Evolutionary conservation across 2,113 vertebrate species (phyloP), one percentile per base, ranked within the genome.

Genomic region (Lepisosteus osseus): DNA sequence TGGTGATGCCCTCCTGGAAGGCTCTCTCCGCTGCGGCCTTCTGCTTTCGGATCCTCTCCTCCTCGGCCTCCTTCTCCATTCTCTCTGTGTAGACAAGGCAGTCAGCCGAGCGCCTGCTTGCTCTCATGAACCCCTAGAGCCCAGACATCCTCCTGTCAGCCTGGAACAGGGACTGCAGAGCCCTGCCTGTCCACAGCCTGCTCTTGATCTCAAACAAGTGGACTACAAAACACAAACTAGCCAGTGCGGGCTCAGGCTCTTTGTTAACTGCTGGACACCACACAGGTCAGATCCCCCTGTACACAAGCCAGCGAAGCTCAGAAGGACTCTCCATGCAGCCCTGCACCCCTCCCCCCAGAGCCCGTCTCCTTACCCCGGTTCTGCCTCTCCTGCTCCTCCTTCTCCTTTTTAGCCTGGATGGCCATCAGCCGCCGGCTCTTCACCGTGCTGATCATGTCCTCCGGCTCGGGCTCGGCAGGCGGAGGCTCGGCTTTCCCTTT

Each of bases 371-470:
- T 80, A 97, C 97, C 96, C 95, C 91, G 96, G 82, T 95, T 94
- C 76, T 93, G 93, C 69, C 94, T 87, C 78, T 98, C 95, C 77
- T 95, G 86, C 82, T 96, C 94, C 65, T 98, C 97, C 7, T 94
- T 95, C 14, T 97, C 94, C 76, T 95, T 97, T 87, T 98, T 99
- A 61, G 95, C 97, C 80, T 97, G 96, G 74, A 97, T 94, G 69
- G 93, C 82, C 83, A 95, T 94, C 71, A 98, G 90, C 42, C 95
- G 89, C 69, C 96, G 90, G 84, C 95, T 99, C 83, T 98, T 99
- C 77, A 99, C 94, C 1, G 94, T 92, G 71, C 95, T 98, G 77
- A 99, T 93, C 94, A 99, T 95, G 80, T 98, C 97, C 61, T 97
- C 96, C 0, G 90, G 78, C 74, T 94, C 92, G 0, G 72, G 41